These are phyloP conservation scores for Lethrus apterus DNA, from an alignment of 1,140 invertebrate species.

Conservation along the genomic window DNA sequence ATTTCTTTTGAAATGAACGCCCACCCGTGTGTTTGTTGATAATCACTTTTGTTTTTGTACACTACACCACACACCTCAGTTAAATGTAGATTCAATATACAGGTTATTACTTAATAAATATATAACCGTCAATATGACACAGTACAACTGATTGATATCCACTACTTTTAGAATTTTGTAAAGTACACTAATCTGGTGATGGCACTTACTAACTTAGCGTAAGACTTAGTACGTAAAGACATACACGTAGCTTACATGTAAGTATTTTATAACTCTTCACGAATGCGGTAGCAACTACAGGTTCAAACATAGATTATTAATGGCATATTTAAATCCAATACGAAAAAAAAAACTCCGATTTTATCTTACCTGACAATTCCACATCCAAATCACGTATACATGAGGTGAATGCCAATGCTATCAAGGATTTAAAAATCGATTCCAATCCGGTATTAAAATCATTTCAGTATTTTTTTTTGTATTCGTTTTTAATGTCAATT, in stretches of 20 bases:
- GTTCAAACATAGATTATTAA: conserved; percentile 31
- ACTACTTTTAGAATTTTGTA: conserved; percentile 35
- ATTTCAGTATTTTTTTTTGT: too few relatives aligned
- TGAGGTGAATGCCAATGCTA: too few relatives aligned
- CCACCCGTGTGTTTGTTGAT: neutral
- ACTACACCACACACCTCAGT: conserved; percentile 14
- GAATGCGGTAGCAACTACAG: conserved; percentile 36
- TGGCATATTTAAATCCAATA: conserved; percentile 20
- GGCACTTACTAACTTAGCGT: conserved; percentile 34
- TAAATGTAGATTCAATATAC: conserved; percentile 7
- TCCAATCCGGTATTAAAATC: too few relatives aligned
- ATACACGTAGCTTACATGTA: conserved; percentile 25
- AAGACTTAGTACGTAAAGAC: conserved; percentile 31
- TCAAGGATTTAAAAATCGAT: too few relatives aligned
- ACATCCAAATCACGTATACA: too few relatives aligned
- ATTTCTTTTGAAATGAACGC: too few relatives aligned
- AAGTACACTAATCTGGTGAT: conserved; percentile 39
- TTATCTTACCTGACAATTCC: too few relatives aligned
- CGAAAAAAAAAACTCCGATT: too few relatives aligned
- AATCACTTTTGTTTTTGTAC: conserved; percentile 8
- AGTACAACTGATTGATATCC: conserved; percentile 38
- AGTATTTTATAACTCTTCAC: conserved; percentile 29
- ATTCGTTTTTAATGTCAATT: too few relatives aligned
- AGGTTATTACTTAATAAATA: conserved; percentile 2
- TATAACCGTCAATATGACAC: conserved; percentile 13